Evolutionary conservation across 2,888 invertebrate genomes (phyloP), one percentile per base, ranked within the genome.

Genomic region (Epinotia brunnichana): DNA sequence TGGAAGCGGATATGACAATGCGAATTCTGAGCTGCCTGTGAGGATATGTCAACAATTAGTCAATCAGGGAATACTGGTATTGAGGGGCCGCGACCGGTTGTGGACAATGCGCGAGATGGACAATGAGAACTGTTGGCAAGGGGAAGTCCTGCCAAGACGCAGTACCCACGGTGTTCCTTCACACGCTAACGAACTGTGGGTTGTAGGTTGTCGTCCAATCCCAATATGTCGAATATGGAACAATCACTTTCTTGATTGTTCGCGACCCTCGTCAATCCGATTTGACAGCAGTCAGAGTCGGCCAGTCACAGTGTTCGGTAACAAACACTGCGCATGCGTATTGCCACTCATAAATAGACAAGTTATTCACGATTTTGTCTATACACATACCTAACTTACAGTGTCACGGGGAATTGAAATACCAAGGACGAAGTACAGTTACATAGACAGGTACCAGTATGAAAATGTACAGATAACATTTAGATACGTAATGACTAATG

Each of bases 191-290:
- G 79, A 83, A 80, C 79, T 70, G 85, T 83, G 81, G 80, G 81
- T 82, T 87, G 84, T 48, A 86, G 86, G 83, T 83, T 69, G 76
- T 79, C 82, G 81, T 86, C 85, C 83, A 82, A 82, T 82, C 76
- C 74, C 77, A 80, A 85, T 82, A 81, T 80, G 81, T 82, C 83
- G 79, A 79, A 83, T 82, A 82, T 81, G 80, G 83, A 84, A 87
- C 85, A 88, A 87, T 87, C 80, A 13, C 19, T 68, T 67, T 61
- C 66, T 61, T 69, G 68, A 63, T 73, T 63, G 76, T 76, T 79
- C 71, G 76, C 78, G 78, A 87, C 89, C 90, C 89, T 87, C 83
- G 86, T 90, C 88, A 87, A 79, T 82, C 76, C 79, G 83, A 86
- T 84, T 85, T 85, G 87, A 86, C 84, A 84, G 67, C 56, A 67